Conservation (phyloP, 2,888 invertebrate genomes). For the Amphipoea oculea region DNA sequence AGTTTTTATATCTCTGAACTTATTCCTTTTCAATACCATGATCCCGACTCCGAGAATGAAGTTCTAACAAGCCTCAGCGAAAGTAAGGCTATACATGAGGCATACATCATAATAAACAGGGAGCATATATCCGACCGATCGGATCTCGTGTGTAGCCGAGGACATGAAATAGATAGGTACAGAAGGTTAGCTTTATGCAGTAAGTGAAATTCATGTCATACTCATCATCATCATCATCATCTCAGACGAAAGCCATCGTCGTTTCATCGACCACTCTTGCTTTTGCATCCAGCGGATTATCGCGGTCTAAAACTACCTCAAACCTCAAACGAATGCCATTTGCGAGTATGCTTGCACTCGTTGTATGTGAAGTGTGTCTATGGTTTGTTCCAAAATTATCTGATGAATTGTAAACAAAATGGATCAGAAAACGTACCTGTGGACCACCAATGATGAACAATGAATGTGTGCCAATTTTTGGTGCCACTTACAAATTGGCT, state of each 20-base stretch:
- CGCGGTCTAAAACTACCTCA: background rate
- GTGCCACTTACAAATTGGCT: background rate
- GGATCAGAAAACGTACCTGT: background rate
- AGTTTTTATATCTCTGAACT: slow-evolving; percentile 27
- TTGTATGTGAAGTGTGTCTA: background rate
- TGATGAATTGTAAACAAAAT: background rate
- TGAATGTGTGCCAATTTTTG: background rate
- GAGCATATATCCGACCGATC: slow-evolving; percentile 55
- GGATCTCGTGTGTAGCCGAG: slow-evolving; percentile 69
- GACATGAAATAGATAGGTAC: background rate
- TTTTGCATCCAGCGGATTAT: background rate
- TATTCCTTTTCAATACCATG: slow-evolving; percentile 33
- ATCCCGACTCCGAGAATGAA: slow-evolving; percentile 8
- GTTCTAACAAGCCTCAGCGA: slow-evolving; percentile 28
- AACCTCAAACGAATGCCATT: background rate
- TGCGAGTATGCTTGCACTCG: background rate
- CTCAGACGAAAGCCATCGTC: no score
- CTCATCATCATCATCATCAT: background rate
- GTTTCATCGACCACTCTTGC: background rate
- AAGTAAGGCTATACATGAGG: slow-evolving; percentile 52
- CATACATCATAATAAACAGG: slow-evolving; percentile 50
- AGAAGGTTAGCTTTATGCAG: background rate
- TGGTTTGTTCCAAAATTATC: background rate
- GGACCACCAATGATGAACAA: no score
- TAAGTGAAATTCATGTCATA: background rate